Base-by-base conservation (phyloP, 2,888 invertebrate genomes). In the Habroteleia sp. region DNA sequence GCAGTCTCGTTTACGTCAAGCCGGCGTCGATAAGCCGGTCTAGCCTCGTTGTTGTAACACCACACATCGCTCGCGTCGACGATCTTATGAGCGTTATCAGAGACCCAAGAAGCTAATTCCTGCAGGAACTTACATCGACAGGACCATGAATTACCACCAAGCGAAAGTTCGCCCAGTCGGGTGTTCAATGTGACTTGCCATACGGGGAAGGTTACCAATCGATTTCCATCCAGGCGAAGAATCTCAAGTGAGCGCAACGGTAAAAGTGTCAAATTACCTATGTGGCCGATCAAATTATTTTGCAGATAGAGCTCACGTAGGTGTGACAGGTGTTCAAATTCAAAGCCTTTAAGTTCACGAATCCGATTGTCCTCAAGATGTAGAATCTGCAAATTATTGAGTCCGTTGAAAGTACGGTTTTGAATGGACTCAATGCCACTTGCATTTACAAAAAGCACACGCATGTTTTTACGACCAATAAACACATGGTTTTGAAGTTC, bases 101-200 rank as follows among this genome's bases (percentile, higher is more conserved):
- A 92, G 74, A 96, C 93, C 92, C 95, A 96, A 78, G 93, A 91
- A 69, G 95, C 94, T 80, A 96, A 90, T 83, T 94, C 94, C 88
- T 95, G 94, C 82, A 97, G 91, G 89, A 95, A 96, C 86, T 95
- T 94, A 89, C 97, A 97, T 81, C 95, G 93, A 86, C 97, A 97
- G 33, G 95, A 94, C 97, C 97, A 97, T 74, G 93, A 92, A 89
- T 97, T 97, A 81, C 94, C 93, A 7, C 95, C 94, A 62, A 97
- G 91, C 5, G 94, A 93, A 78, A 97, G 89, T 71, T 95, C 94
- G 81, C 91, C 93, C 78, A 96, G 90, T 78, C 93, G 91, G 10
- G 91, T 90, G 85, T 94, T 94, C 17, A 91, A 82, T 6, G 89
- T 87, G 8, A 92, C 90, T 82, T 95, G 91, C 93, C 95, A 95